A percentile compares a stretch with the other conserved stretches of the same genome.
These are phyloP conservation scores for Tuta absoluta DNA, from an alignment of 2,888 invertebrate genomes.

Conservation along the genomic window DNA sequence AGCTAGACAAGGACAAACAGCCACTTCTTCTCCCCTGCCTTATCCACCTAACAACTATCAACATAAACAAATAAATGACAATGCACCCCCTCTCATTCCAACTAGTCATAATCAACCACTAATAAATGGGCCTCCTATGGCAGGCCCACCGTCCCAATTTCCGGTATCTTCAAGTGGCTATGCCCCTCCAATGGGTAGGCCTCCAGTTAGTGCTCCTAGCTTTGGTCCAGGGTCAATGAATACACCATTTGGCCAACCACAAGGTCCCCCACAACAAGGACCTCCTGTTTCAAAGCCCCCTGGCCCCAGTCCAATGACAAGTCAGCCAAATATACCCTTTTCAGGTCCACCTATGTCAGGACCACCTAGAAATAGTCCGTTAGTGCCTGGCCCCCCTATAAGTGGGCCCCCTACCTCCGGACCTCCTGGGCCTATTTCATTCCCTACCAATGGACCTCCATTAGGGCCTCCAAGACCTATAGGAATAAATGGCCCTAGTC, in stretches of 20 bases:
- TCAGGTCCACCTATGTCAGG: conserved; percentile 48
- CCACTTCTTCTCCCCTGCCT: conserved; percentile 52
- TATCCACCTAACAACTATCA: conserved; percentile 51
- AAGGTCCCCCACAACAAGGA: conserved; percentile 33
- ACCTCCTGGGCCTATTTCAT: conserved; percentile 29
- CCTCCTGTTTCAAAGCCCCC: conserved; percentile 42
- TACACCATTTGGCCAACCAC: conserved; percentile 43
- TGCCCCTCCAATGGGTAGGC: conserved; percentile 39
- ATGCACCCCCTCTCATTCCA: conserved; percentile 68
- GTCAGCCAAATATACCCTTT: conserved; percentile 54
- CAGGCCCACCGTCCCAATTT: conserved; percentile 41
- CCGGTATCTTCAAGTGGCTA: conserved; percentile 48
- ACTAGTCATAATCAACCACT: conserved; percentile 71
- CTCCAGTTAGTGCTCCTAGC: conserved; percentile 29
- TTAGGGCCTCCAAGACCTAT: conserved; percentile 40
- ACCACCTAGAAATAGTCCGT: conserved; percentile 57
- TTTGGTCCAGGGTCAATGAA: conserved; percentile 44
- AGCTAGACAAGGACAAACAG: conserved; percentile 49
- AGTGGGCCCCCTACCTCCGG: conserved; percentile 41
- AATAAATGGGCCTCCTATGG: conserved; percentile 62
- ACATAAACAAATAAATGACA: conserved; percentile 70
- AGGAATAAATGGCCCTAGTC: conserved; percentile 50
- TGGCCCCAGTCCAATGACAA: conserved; percentile 42
- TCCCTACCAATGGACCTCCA: conserved; percentile 30
- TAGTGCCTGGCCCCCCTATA: conserved; percentile 48